A percentile compares a stretch with the other conserved stretches of the same genome.
These are phyloP conservation scores for Barnardius zonarius DNA, from an alignment of 2,113 vertebrate species.

Conservation along the genomic window DNA sequence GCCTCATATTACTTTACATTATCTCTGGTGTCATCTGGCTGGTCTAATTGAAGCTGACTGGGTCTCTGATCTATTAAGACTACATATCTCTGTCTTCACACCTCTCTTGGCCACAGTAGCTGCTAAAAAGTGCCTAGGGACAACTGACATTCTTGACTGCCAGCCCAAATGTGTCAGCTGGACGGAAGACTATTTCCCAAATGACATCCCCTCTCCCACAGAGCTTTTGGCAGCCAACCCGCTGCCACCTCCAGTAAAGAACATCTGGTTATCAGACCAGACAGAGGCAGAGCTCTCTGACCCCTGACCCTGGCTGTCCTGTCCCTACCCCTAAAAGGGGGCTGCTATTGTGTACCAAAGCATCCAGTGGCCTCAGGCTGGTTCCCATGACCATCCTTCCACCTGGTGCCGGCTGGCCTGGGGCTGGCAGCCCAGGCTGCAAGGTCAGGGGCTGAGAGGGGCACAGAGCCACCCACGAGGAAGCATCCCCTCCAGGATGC, in stretches of 20 bases:
- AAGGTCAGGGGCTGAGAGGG: neutral
- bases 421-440: neutral
- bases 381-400: neutral
- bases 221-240: neutral
- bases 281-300: neutral
- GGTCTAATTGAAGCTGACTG: conserved; percentile 24
- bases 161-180: conserved; percentile 34
- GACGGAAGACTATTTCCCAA: conserved; percentile 42
- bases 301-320: neutral
- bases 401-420: neutral
- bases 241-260: neutral
- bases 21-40: conserved; percentile 25
- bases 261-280: neutral
- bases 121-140: conserved; percentile 13
- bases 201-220: neutral
- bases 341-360: neutral
- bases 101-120: conserved; percentile 29
- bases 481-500: neutral
- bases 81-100: conserved; percentile 28
- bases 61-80: conserved; percentile 20
- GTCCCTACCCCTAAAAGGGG: neutral
- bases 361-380: neutral
- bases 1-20: neutral
- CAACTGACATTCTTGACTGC: conserved; percentile 16
- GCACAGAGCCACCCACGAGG: neutral